Conservation (phyloP, 2,888 invertebrate genomes). For the Caenorhabditis panamensis region DNA sequence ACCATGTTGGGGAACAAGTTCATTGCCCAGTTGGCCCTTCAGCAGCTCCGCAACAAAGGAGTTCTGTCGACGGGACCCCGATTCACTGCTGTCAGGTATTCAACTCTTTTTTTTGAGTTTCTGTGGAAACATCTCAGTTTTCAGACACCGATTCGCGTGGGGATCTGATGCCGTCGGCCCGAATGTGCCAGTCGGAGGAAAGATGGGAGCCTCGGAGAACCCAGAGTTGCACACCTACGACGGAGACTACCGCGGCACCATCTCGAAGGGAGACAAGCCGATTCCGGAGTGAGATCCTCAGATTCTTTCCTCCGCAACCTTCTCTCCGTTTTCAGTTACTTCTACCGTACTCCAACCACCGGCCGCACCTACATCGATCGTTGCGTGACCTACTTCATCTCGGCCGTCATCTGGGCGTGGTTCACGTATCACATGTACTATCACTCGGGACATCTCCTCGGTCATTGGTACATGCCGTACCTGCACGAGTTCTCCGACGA, state of each 20-base stretch:
- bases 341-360: constrained; percentile 76
- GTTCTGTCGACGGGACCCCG: constrained; percentile 33
- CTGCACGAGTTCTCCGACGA: constrained; percentile 79
- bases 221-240: constrained; percentile 78
- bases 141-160: constrained; percentile 70
- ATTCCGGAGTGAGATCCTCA: constrained; percentile 71
- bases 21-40: constrained; percentile 56
- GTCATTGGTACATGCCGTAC: constrained; percentile 80
- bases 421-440: constrained; percentile 80
- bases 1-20: constrained; percentile 62
- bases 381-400: constrained; percentile 70
- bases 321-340: constrained; percentile 67
- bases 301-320: background rate
- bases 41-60: constrained; percentile 48
- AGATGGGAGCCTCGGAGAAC: constrained; percentile 74
- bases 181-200: constrained; percentile 74
- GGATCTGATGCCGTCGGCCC: constrained; percentile 75
- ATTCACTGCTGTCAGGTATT: constrained; percentile 48
- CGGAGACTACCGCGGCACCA: constrained; percentile 72
- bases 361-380: constrained; percentile 78
- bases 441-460: constrained; percentile 75
- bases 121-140: background rate
- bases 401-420: constrained; percentile 77
- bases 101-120: background rate
- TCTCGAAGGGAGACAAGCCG: constrained; percentile 73